Evolutionary conservation across 2,797 vertebrate species (phyloP).

Genomic region (Enoplosus armatus): DNA sequence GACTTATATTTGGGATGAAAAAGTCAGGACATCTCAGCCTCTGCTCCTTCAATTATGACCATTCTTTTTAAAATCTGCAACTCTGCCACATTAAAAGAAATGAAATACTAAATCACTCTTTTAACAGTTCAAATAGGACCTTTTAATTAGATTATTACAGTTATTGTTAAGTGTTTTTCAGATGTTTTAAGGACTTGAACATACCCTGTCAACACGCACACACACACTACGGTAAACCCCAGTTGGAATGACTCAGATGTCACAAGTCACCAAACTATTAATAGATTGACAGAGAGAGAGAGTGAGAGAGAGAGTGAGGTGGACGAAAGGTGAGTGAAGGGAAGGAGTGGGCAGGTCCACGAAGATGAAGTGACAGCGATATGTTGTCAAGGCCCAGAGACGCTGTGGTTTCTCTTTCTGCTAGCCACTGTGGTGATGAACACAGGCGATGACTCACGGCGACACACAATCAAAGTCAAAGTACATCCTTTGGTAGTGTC

Average conservation of each 20-base stretch:
- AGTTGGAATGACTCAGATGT: slow-evolving; percentile 6
- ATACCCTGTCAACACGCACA: not conserved
- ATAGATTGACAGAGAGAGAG: slow-evolving; percentile 1
- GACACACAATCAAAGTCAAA: slow-evolving; percentile 66
- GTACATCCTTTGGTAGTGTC: slow-evolving; percentile 52
- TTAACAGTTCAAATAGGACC: not conserved
- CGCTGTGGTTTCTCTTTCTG: slow-evolving; percentile 46
- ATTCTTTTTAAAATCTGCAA: not conserved
- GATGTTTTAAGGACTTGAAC: slow-evolving; percentile 4
- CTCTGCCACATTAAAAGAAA: not conserved
- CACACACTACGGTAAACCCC: not conserved
- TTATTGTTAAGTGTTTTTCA: not conserved
- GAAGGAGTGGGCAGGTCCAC: slow-evolving; percentile 36
- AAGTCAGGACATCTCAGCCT: not conserved
- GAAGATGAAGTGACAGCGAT: slow-evolving; percentile 55
- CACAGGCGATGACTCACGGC: slow-evolving; percentile 46
- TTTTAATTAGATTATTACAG: not conserved
- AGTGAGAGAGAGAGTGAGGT: slow-evolving; percentile 8
- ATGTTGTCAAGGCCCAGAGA: slow-evolving; percentile 48
- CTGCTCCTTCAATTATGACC: not conserved
- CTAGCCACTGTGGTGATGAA: slow-evolving; percentile 49
- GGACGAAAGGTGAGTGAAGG: slow-evolving; percentile 42
- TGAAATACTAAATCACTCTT: not conserved
- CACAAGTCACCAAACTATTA: slow-evolving; percentile 25
- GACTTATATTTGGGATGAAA: not conserved